Conservation (phyloP, 2,113 vertebrate species). For the Cyanoramphus novaezelandiae region DNA sequence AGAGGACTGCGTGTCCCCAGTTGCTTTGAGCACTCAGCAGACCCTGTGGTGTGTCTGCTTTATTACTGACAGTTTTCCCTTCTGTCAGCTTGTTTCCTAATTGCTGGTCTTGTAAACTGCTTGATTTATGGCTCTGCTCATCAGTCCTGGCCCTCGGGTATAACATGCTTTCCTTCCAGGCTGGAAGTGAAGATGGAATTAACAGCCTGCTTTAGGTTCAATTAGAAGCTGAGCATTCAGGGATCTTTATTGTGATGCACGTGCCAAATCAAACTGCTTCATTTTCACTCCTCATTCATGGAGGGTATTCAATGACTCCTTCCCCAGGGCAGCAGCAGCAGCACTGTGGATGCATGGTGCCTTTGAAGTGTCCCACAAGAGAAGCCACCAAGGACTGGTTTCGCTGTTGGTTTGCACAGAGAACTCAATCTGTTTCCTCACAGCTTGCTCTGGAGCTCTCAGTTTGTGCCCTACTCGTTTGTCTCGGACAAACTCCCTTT, state of each 20-base stretch:
- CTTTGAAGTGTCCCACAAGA: slow-evolving; percentile 60
- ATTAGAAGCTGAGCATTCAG: slow-evolving; percentile 56
- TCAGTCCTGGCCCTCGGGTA: slow-evolving; percentile 65
- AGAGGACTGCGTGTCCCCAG: not conserved
- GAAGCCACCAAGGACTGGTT: slow-evolving; percentile 35
- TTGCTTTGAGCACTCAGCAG: slow-evolving; percentile 35
- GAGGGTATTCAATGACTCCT: slow-evolving; percentile 18
- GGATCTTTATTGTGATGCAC: slow-evolving; percentile 66
- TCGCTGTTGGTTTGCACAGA: not conserved
- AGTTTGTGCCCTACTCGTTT: not conserved
- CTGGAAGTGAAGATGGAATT: slow-evolving; percentile 74
- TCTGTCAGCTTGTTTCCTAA: slow-evolving; percentile 73
- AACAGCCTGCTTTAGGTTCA: slow-evolving; percentile 73
- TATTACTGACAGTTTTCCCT: slow-evolving; percentile 58
- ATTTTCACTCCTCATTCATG: slow-evolving; percentile 63
- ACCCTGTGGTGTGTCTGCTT: slow-evolving; percentile 54
- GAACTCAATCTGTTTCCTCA: not conserved
- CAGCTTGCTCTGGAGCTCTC: slow-evolving; percentile 28
- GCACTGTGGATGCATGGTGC: not conserved
- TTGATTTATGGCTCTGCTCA: slow-evolving; percentile 77
- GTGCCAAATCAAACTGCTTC: slow-evolving; percentile 63
- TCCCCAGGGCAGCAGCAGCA: slow-evolving; percentile 21
- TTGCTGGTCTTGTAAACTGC: slow-evolving; percentile 72
- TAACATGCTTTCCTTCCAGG: slow-evolving; percentile 71
- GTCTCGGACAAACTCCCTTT: not conserved